Base-by-base conservation (phyloP, 2,797 vertebrate genomes). In the Pygocentrus nattereri region DNA sequence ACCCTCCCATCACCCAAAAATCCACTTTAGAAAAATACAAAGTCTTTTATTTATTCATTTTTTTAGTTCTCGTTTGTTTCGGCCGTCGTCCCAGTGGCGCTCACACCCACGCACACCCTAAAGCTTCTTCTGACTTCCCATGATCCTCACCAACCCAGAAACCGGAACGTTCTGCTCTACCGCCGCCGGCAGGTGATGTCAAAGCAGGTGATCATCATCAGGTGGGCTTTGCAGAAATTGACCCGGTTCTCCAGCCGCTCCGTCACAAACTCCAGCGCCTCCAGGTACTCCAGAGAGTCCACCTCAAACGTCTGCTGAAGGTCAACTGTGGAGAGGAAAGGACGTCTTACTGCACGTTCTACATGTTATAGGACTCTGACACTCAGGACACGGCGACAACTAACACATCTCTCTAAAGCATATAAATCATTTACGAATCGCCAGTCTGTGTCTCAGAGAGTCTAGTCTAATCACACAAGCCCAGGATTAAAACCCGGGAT, bases 181-280 rank as follows among this genome's bases (percentile, higher is more conserved):
- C 97, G 95, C 65, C 95, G 95, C 87, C 95, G 94, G 69, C 96
- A 98, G 78, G 97, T 97, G 90, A 98, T 93, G 80, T 99, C 98
- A 4, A 99, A 99, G 92, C 98, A 99, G 85, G 98, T 99, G 89
- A 99, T 95, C 98, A 99, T 98, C 98, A 99, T 99, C 84, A 99
- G 97, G 88, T 99, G 98, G 68, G 98, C 96, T 94, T 99, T 99
- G 94, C 98, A 99, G 94, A 98, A 99, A 92, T 99, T 99, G 84
- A 99, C 97, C 12, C 97, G 95, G 89, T 92, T 98, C 92, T 99
- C 97, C 89, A 99, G 94, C 80, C 96, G 97, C 88, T 96, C 95
- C 0, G 98, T 99, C 86, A 98, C 94, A 0, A 94, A 96, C 91
- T 98, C 97, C 25, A 99, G 94, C 13, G 97, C 97, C 87, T 98